Conservation (phyloP, 2,113 vertebrate genomes). For the Chascanopsetta lugubris region DNA sequence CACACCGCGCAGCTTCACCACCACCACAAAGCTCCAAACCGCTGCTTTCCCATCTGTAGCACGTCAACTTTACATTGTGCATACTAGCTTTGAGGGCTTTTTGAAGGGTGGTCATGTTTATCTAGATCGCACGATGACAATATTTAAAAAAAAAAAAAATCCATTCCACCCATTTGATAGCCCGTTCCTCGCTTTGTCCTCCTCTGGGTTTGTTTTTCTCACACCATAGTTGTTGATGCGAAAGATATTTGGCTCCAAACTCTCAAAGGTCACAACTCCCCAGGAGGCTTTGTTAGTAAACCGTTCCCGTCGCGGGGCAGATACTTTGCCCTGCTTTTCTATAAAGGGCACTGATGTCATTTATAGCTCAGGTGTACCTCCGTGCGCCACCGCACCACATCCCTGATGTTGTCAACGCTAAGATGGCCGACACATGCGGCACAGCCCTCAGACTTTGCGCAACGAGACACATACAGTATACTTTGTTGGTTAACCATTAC, state of each 20-base stretch:
- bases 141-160: neutral
- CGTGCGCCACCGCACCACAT: no score
- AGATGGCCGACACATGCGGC: no score
- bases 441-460: no score
- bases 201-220: neutral
- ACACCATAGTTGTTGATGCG: neutral
- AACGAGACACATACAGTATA: no score
- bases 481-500: neutral
- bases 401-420: no score
- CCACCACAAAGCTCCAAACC: neutral
- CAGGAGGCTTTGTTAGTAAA: no score
- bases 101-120: neutral
- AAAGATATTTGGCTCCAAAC: neutral
- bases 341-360: no score
- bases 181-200: neutral
- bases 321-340: no score
- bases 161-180: neutral
- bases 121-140: no score
- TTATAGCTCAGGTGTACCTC: no score
- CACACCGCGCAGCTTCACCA: neutral
- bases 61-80: neutral
- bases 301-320: no score
- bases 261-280: neutral
- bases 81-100: no score
- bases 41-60: neutral